phyloP scores from a whole-genome alignment of 2,888 invertebrate genomes.

The Tetragonula carbonaria region DNA sequence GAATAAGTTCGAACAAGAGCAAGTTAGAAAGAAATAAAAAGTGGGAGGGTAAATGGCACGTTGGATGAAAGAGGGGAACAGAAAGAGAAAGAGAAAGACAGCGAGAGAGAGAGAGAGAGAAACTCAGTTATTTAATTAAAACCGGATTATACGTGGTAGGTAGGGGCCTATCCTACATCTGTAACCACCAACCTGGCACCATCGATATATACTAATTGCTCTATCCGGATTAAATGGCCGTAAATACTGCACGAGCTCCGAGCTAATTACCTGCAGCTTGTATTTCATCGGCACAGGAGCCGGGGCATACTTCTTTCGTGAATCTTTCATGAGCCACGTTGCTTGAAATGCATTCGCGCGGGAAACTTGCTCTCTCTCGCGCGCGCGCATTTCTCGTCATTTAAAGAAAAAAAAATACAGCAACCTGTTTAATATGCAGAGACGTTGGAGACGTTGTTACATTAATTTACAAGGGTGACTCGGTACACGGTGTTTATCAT shows the following conservation, averaged over 20 bases:
- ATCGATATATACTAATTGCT: slow-evolving; percentile 79
- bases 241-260: slow-evolving; percentile 63
- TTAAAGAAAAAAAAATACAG: background rate
- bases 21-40: background rate
- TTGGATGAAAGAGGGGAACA: background rate
- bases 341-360: slow-evolving; percentile 8
- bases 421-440: background rate
- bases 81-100: background rate
- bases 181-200: slow-evolving; percentile 68
- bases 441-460: background rate
- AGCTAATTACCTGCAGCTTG: slow-evolving; percentile 65
- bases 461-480: background rate
- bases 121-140: slow-evolving; percentile 82
- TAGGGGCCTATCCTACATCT: slow-evolving; percentile 65
- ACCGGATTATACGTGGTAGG: slow-evolving; percentile 79
- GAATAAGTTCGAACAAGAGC: no score
- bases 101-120: slow-evolving; percentile 35
- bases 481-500: no score
- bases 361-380: no score
- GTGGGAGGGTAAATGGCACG: background rate
- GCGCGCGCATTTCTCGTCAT: no score
- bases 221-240: slow-evolving; percentile 74
- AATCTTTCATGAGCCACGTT: slow-evolving; percentile 31
- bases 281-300: slow-evolving; percentile 49
- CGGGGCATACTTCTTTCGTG: slow-evolving; percentile 31